phyloP scores from a whole-genome alignment of 2,797 vertebrate species.

The Coracias cyanogaster region DNA sequence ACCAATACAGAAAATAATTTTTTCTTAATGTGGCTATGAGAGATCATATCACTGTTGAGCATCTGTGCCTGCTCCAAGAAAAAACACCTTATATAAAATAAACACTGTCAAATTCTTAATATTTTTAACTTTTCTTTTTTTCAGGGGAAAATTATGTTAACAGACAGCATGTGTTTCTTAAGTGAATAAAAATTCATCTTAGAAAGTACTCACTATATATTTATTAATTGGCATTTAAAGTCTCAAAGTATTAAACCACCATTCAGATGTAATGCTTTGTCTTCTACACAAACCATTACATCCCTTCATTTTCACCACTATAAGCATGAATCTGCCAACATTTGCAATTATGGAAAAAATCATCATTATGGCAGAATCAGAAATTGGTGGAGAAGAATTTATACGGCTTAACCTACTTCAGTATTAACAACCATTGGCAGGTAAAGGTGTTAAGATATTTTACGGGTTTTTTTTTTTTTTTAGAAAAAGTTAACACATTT shows the following conservation, averaged over 20 bases:
- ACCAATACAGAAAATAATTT: constrained; percentile 76
- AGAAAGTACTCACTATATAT: background rate
- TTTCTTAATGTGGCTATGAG: background rate
- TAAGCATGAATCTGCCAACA: background rate
- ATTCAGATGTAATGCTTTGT: background rate
- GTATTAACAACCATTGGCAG: background rate
- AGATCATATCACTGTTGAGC: background rate
- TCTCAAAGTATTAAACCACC: background rate
- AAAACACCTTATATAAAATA: background rate
- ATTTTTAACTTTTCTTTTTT: background rate
- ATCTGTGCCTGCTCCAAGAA: background rate
- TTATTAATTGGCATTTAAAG: background rate
- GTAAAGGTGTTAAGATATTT: background rate
- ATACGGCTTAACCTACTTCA: background rate
- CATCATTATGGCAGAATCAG: background rate
- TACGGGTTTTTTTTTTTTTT: background rate
- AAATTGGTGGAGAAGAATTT: background rate
- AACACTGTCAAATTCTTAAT: background rate
- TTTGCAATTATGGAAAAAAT: background rate
- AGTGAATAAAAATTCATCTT: background rate
- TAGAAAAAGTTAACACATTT: background rate
- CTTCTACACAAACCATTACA: background rate
- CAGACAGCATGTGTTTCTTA: background rate
- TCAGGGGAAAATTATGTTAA: background rate
- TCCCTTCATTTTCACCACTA: background rate